phyloP scores from a whole-genome alignment of 2,888 invertebrate species.

The Monoplex corrugatus region DNA sequence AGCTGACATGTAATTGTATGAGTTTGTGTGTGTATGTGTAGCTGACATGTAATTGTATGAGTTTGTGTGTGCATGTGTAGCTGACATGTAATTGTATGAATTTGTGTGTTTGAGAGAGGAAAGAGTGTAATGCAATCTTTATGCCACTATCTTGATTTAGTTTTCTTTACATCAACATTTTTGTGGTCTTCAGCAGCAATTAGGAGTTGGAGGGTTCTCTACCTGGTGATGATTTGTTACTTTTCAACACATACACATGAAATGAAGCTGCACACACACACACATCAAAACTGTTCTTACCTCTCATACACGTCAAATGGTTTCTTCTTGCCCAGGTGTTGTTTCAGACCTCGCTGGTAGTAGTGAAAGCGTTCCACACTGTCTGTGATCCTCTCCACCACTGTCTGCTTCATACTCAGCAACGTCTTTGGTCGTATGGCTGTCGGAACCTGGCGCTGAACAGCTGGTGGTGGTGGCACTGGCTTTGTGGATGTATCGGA shows the following conservation, averaged over 20 bases:
- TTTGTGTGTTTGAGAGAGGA: too few species aligned
- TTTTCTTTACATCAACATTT: too few species aligned
- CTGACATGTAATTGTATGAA: too few species aligned
- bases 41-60: too few species aligned
- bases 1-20: too few species aligned
- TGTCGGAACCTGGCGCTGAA: background rate
- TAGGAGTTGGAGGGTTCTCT: too few species aligned
- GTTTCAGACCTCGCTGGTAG: constrained; percentile 69
- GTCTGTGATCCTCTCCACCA: constrained; percentile 66
- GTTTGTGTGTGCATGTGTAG: too few species aligned
- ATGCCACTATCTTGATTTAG: too few species aligned
- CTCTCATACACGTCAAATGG: constrained; percentile 77
- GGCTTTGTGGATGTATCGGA: background rate
- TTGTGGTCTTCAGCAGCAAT: too few species aligned
- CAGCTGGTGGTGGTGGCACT: background rate
- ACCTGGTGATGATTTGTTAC: too few species aligned
- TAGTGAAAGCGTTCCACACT: constrained; percentile 69
- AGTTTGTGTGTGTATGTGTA: too few species aligned
- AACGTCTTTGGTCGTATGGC: constrained; percentile 51
- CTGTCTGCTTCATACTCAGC: constrained; percentile 65
- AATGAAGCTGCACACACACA: background rate
- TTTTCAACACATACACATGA: background rate
- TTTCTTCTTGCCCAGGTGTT: constrained; percentile 73
- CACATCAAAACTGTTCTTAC: constrained; percentile 63
- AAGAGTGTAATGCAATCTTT: too few species aligned